Percentiles rank a stretch among this genome's conserved stretches.
phyloP scores from a whole-genome alignment of 1,140 invertebrate species.

The Bombyx mori region DNA sequence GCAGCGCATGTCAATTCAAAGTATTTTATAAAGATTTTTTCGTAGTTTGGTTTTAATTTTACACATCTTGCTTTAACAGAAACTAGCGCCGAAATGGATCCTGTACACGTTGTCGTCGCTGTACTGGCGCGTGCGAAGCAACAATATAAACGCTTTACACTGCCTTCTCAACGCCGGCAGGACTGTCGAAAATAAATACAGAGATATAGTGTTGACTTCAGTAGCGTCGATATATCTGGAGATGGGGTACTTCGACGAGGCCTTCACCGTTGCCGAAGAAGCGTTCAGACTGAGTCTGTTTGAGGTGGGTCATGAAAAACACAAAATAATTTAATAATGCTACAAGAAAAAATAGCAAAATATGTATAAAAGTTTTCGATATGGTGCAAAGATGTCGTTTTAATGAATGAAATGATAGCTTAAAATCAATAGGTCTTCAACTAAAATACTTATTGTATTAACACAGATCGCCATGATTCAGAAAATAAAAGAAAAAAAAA shows the following conservation, averaged over 20 bases:
- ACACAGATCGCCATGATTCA: too few relatives aligned
- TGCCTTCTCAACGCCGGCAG: conserved; percentile 75
- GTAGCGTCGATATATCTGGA: conserved; percentile 76
- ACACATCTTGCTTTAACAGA: conserved; percentile 55
- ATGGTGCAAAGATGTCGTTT: too few relatives aligned
- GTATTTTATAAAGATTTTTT: not conserved
- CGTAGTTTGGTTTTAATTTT: not conserved
- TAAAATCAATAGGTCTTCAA: too few relatives aligned
- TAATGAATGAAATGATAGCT: too few relatives aligned
- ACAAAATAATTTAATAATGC: too few relatives aligned
- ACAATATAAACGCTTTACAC: conserved; percentile 75
- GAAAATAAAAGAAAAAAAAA: too few relatives aligned
- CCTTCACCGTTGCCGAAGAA: conserved; percentile 70
- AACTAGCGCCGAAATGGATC: conserved; percentile 77
- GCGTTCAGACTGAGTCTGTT: conserved; percentile 73
- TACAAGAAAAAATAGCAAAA: too few relatives aligned
- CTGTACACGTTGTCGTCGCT: conserved; percentile 76
- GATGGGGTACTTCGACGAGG: conserved; percentile 76
- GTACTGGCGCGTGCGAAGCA: conserved; percentile 78
- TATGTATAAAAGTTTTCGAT: too few relatives aligned
- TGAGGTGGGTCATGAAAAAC: conserved; percentile 69
- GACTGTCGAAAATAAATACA: conserved; percentile 54
- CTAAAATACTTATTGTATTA: too few relatives aligned
- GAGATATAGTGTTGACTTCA: conserved; percentile 76
- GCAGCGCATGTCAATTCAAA: too few relatives aligned